Evolutionary conservation across 2,797 vertebrate species (phyloP).

Genomic region (Champsocephalus gunnari): DNA sequence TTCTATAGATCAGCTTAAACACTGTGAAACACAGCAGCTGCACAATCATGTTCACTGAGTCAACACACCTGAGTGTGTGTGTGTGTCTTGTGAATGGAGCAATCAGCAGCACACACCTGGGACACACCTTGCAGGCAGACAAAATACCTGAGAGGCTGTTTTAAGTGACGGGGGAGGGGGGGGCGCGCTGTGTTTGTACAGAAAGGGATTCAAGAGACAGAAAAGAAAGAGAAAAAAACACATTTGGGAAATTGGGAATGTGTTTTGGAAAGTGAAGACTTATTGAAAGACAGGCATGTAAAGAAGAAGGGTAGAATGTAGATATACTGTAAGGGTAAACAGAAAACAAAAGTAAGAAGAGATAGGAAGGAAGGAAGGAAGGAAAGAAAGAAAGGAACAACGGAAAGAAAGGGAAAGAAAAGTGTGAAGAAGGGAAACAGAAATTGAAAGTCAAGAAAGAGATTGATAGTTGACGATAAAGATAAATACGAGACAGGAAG

Average conservation of each 20-base stretch:
- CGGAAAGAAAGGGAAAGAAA: too few species aligned
- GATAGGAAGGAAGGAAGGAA: background rate
- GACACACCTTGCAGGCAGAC: conserved; percentile 55
- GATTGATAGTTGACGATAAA: too few species aligned
- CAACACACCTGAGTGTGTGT: conserved; percentile 9
- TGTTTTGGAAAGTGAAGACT: conserved; percentile 7
- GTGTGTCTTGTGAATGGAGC: conserved; percentile 29
- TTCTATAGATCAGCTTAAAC: background rate
- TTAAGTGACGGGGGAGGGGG: background rate
- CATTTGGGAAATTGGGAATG: background rate
- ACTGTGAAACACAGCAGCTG: background rate
- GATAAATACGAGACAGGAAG: too few species aligned
- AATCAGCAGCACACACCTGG: conserved; percentile 41
- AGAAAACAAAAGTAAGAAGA: background rate
- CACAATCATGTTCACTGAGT: background rate
- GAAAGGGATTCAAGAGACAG: background rate
- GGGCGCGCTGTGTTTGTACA: too few species aligned
- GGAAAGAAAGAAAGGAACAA: too few species aligned
- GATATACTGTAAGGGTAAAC: background rate
- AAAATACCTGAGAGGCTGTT: conserved; percentile 44
- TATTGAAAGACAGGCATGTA: background rate
- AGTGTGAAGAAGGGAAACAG: too few species aligned
- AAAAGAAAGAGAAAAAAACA: background rate
- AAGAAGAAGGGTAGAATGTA: accelerated
- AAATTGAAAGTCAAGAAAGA: too few species aligned